Base-by-base conservation (phyloP, 2,797 vertebrate species). In the Myotis pilosus region DNA sequence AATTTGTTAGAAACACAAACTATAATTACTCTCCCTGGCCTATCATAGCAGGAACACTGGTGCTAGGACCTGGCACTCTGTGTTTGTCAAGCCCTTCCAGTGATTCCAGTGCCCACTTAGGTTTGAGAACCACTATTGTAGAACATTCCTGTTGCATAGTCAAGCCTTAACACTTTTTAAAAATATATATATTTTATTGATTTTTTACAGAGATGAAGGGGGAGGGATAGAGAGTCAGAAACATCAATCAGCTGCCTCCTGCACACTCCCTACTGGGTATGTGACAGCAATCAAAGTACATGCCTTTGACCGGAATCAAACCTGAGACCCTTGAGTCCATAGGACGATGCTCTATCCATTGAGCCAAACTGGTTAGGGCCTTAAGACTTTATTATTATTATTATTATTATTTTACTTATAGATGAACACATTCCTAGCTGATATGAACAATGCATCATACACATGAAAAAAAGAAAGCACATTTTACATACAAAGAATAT, bases 11-110 rank as follows among this genome's bases (percentile, higher is more conserved):
- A 75, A 69, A 11, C 20, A 66, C 10, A 74, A 10, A 88, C 66
- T 64, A 12, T 69, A 11, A 57, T 10, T 2, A 12, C 3, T 22
- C 53, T 53, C 28, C n/a, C 20, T 92, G 28, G 8, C 5, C 3
- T 49, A 2, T 0, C 8, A 22, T 74, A 60, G 47, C 6, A n/a
- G 66, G 66, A 95, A 55, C n/a, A 19, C 44, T 47, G 38, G 15
- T 4, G 3, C 1, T 22, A 49, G 12, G 13, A 51, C 15, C 2
- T 0, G 6, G 3, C 0, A 0, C 5, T 85, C 69, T 68, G 7
- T 1, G 30, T 81, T 86, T 86, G 69, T 22, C 12, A 55, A 91
- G 11, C 11, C 36, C 33, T 55, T 72, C 12, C 15, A 33, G 13
- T 51, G n/a, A 92, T 74, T 89, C 23, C 79, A 22, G 71, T 22